Percentiles rank a stretch among this genome's conserved stretches.
Evolutionary conservation across 2,888 invertebrate genomes (phyloP).

Genomic region (Ryuthela nishihirai): DNA sequence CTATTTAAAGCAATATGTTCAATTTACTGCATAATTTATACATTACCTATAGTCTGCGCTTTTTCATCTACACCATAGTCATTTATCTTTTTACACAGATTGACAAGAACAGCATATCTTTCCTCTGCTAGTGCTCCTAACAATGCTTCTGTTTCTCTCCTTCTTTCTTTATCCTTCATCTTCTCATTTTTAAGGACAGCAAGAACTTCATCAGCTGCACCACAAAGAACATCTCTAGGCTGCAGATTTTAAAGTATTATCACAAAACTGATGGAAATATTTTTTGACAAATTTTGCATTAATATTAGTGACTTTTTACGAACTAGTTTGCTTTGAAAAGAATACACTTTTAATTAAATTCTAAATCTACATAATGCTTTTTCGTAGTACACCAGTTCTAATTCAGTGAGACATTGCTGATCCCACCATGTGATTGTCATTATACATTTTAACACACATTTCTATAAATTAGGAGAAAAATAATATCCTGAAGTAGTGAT

Average conservation of each 20-base stretch:
- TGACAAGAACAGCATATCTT: constrained; percentile 88
- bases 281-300: no score
- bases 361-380: no score
- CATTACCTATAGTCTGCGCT: constrained; percentile 49
- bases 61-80: constrained; percentile 79
- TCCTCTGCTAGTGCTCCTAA: constrained; percentile 81
- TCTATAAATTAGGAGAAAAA: no score
- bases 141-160: constrained; percentile 76
- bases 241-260: constrained; percentile 52
- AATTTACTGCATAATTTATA: neutral
- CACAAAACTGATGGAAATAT: no score
- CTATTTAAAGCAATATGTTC: neutral
- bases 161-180: constrained; percentile 85
- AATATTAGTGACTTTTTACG: no score
- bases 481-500: no score
- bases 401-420: no score
- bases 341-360: no score
- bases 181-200: constrained; percentile 92
- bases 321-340: no score
- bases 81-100: constrained; percentile 96
- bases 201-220: constrained; percentile 98
- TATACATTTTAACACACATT: no score
- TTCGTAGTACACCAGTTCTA: no score
- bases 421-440: no score
- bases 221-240: constrained; percentile 93